Conservation (phyloP, 2,113 vertebrate genomes). For the Caloenas nicobarica region DNA sequence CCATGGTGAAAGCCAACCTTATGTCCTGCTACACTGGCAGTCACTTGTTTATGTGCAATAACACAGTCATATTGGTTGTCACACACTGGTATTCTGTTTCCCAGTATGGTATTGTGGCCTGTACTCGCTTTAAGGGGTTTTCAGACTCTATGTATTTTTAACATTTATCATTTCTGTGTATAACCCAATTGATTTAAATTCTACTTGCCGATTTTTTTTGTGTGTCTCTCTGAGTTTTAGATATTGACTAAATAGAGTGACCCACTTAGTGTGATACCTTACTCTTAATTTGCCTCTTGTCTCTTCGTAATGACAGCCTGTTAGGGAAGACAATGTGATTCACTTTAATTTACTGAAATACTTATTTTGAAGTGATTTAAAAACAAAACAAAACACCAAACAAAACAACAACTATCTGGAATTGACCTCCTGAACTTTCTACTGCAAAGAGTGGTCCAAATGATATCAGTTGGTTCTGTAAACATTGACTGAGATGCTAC, state of each 20-base stretch:
- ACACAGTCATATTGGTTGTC: not conserved
- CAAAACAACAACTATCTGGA: not conserved
- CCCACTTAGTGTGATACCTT: not conserved
- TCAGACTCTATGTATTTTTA: not conserved
- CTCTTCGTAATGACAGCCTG: not conserved
- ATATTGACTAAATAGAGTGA: not conserved
- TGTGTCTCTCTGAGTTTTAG: not conserved
- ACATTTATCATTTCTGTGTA: not conserved
- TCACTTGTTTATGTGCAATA: not conserved
- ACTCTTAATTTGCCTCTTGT: not conserved
- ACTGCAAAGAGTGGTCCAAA: not conserved
- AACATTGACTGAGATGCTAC: not conserved
- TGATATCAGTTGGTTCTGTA: not conserved
- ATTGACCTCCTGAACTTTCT: not conserved
- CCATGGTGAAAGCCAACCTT: not conserved
- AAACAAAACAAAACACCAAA: not conserved
- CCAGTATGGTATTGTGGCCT: not conserved
- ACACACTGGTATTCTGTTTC: not conserved
- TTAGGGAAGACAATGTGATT: not conserved
- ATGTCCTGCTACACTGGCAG: not conserved
- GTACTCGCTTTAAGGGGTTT: not conserved
- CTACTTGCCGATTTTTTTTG: not conserved
- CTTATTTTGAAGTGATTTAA: not conserved
- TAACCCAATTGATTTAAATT: not conserved
- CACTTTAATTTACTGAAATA: not conserved